Percentiles rank a stretch among this genome's conserved stretches.
These are phyloP conservation scores for Plutomurus gul DNA, from an alignment of 1,140 invertebrate species.

Conservation along the genomic window DNA sequence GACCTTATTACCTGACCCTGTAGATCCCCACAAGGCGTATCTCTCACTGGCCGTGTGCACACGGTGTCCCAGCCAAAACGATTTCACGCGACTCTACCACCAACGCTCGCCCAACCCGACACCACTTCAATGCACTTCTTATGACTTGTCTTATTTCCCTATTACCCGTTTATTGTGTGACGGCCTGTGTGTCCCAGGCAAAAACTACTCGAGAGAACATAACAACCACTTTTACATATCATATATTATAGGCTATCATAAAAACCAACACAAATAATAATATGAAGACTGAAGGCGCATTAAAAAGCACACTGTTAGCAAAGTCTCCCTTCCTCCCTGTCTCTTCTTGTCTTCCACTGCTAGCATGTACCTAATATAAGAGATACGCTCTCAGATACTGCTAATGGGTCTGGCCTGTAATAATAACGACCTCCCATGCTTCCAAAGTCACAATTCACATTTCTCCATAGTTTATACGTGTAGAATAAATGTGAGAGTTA, in stretches of 20 bases:
- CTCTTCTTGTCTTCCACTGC: not conserved
- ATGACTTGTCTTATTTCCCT: no score
- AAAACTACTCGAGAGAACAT: no score
- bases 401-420: not conserved
- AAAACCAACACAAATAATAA: no score
- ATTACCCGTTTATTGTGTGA: no score
- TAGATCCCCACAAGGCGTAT: no score
- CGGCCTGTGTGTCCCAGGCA: no score
- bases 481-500: not conserved
- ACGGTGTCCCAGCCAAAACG: not conserved
- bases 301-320: not conserved
- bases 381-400: no score
- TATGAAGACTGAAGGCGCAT: no score
- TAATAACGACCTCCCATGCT: no score
- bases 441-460: constrained; percentile 15
- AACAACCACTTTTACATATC: no score
- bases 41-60: not conserved
- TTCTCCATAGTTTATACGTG: not conserved
- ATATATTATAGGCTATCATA: no score
- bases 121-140: not conserved
- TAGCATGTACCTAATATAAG: not conserved
- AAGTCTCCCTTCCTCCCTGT: not conserved
- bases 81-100: not conserved
- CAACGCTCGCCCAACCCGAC: no score
- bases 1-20: constrained; percentile 3